These are phyloP conservation scores for Paramisgurnus dabryanus DNA, from an alignment of 2,113 vertebrate genomes.

Conservation along the genomic window DNA sequence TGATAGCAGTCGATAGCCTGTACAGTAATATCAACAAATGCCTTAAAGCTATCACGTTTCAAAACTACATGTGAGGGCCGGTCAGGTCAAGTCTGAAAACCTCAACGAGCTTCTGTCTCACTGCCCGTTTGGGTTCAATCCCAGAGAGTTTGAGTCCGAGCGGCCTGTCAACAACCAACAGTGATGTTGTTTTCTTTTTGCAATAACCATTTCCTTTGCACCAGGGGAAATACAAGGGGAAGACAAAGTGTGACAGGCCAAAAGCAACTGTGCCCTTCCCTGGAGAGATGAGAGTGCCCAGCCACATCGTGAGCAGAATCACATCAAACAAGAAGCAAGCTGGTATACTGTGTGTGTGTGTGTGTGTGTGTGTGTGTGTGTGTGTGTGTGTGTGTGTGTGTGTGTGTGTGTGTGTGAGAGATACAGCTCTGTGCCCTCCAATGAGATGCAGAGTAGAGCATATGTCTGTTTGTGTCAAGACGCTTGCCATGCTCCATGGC, in stretches of 20 bases:
- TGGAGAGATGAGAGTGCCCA: constrained; percentile 42
- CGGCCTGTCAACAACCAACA: constrained; percentile 64
- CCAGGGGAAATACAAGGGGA: constrained; percentile 48
- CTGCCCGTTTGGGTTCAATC: constrained; percentile 47
- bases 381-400: constrained; percentile 2
- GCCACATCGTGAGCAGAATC: constrained; percentile 44
- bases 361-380: background rate
- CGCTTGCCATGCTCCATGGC: constrained; percentile 17
- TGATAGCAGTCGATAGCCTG: background rate
- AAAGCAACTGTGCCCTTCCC: constrained; percentile 39
- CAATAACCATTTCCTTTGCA: constrained; percentile 53
- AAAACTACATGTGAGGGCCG: background rate
- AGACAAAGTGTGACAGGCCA: constrained; percentile 59
- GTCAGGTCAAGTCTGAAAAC: constrained; percentile 27
- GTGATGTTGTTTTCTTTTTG: constrained; percentile 61
- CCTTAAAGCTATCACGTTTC: constrained; percentile 11
- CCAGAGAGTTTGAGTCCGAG: constrained; percentile 58
- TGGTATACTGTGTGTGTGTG: constrained; percentile 21
- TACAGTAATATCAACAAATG: constrained; percentile 1
- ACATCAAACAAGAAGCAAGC: constrained; percentile 38
- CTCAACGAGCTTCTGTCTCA: constrained; percentile 54
- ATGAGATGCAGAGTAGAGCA: constrained; percentile 33
- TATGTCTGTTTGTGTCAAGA: constrained; percentile 49
- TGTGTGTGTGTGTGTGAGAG: constrained; percentile 22
- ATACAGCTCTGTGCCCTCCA: constrained; percentile 41